Evolutionary conservation across 2,113 vertebrate genomes (phyloP).

Genomic region (Canis aureus): DNA sequence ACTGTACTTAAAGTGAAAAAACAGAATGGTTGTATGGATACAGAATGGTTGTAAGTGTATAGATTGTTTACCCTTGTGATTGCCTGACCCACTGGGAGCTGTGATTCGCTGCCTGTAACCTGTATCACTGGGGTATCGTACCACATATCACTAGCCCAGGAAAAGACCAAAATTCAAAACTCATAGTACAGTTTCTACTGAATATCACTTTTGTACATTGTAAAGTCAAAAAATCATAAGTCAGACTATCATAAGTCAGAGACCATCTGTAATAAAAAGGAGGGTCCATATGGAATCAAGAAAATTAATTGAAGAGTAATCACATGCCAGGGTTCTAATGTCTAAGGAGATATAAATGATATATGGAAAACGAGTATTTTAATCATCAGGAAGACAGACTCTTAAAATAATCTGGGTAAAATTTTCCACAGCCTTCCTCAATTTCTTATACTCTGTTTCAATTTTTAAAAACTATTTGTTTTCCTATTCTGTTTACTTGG

Average conservation of each 20-base stretch:
- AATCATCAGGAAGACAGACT: not conserved
- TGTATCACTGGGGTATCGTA: not conserved
- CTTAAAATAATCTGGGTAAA: not conserved
- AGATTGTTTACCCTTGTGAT: not conserved
- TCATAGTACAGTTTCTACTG: not conserved
- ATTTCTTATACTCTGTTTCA: not conserved
- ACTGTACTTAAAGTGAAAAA: not conserved
- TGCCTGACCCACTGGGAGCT: not conserved
- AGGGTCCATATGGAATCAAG: not conserved
- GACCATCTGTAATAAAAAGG: not conserved
- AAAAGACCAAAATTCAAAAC: not conserved
- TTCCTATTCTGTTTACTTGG: not conserved
- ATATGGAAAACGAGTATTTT: constrained; percentile 24
- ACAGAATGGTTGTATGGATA: not conserved
- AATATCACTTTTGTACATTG: not conserved
- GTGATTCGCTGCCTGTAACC: too few species aligned
- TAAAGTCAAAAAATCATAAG: not conserved
- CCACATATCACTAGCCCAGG: not conserved
- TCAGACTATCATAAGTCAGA: not conserved
- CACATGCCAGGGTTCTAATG: not conserved
- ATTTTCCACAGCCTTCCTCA: not conserved
- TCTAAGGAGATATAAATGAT: not conserved
- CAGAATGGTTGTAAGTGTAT: not conserved
- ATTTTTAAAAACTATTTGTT: not conserved
- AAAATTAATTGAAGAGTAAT: not conserved